A percentile compares a stretch with the other conserved stretches of the same genome.
phyloP scores from a whole-genome alignment of 92 coral and sea anemone genomes.

The Epizoanthus rinbou region DNA sequence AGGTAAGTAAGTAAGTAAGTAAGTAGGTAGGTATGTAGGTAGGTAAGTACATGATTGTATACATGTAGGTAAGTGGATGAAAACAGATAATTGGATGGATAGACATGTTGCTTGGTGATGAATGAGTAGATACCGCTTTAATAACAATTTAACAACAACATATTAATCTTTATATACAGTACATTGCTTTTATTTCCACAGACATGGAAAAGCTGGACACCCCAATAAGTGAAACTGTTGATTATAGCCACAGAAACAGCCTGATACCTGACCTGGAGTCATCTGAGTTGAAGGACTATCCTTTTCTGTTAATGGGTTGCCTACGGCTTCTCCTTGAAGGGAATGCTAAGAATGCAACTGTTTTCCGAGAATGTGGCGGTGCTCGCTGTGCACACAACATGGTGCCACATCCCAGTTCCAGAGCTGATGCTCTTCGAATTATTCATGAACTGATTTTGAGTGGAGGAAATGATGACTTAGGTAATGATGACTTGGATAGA shows the following conservation, averaged over 20 bases:
- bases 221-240: neutral
- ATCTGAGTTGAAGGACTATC: constrained; percentile 65
- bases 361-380: constrained; percentile 92
- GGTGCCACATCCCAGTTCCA: constrained; percentile 76
- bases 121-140: neutral
- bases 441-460: constrained; percentile 85
- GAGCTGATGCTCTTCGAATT: constrained; percentile 89
- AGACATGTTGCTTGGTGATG: neutral
- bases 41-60: too few relatives aligned
- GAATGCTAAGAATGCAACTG: constrained; percentile 78
- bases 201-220: constrained; percentile 15
- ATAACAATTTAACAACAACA: neutral
- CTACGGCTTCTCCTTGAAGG: constrained; percentile 84
- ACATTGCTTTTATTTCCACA: neutral
- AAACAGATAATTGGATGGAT: too few relatives aligned
- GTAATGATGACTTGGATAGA: constrained; percentile 49
- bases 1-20: too few relatives aligned
- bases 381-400: constrained; percentile 91
- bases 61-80: too few relatives aligned
- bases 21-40: too few relatives aligned
- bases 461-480: constrained; percentile 93
- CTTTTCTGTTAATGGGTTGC: constrained; percentile 91
- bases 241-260: constrained; percentile 33
- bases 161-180: neutral
- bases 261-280: constrained; percentile 44